Evolutionary conservation across 2,888 invertebrate species (phyloP), one percentile per base, ranked within the genome.

Genomic region (Luperina testacea): DNA sequence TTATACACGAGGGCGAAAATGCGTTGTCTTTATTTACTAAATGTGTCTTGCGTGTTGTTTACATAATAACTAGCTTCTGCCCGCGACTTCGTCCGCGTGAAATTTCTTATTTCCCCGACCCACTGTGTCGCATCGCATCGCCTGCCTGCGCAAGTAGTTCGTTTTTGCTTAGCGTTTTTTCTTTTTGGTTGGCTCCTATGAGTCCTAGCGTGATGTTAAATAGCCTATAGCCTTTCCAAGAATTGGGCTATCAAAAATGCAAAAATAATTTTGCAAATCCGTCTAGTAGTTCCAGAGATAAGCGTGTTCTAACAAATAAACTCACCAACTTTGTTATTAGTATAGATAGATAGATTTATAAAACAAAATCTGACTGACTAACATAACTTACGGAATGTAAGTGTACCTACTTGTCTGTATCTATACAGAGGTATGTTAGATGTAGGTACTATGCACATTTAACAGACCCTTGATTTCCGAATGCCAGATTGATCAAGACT

Each of bases 1-100:
- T 83, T 63, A n/a, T 27, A 84, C 57, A 81, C 70, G 67, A 85
- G 67, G 63, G 64, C 32, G 68, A 72, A 51, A 68, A 68, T 61
- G 77, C 71, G 63, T 27, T 9, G 11, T 81, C 48, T 64, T 79
- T 65, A 53, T 67, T 59, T 61, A 67, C 20, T 48, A 45, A 61
- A 45, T 67, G 51, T n/a, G 7, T 69, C 24, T 48, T 15, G 53
- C 11, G 51, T 38, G 9, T 0, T 1, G 24, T 70, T 53, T 38
- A 51, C 9, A 15, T 38, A 53, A 70, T 53, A 1, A n/a, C 24
- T 57, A 24, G 57, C 9, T 57, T 57, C 9, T 57, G 57, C 5
- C n/a, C n/a, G 24, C 24, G 57, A 11, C 57, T 11, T 57, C 4
- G 24, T 57, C 1, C 9, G 57, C 9, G 3, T 57, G 24, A 57